Conservation (phyloP, 2,797 vertebrate species). For the Falco novaeseelandiae region DNA sequence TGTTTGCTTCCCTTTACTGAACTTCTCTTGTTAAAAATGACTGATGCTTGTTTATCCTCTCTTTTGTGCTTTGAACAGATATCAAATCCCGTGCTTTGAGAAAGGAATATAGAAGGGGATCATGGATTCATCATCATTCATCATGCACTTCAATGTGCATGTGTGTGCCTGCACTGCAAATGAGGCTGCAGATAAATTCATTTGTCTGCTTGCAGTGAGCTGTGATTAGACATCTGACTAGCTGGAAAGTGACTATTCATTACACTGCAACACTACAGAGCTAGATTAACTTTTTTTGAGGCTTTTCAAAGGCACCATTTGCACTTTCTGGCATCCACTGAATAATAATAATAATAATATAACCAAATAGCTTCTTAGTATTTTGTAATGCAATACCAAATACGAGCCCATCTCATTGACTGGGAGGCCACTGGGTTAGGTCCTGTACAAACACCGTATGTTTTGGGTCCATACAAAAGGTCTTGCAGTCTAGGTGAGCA, state of each 20-base stretch:
- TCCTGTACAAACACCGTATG: neutral
- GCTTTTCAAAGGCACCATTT: neutral
- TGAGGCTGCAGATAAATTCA: neutral
- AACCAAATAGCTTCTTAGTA: neutral
- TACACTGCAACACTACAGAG: neutral
- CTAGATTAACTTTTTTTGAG: neutral
- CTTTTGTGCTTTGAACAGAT: conserved; percentile 26
- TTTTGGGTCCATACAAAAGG: neutral
- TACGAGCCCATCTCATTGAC: neutral
- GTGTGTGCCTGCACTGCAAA: conserved; percentile 1
- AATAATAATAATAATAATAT: neutral
- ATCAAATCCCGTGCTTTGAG: conserved; percentile 14
- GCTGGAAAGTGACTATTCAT: neutral
- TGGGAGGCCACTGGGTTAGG: neutral
- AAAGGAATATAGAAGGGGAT: conserved; percentile 2
- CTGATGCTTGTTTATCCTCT: conserved; percentile 52
- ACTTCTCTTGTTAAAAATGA: conserved; percentile 67
- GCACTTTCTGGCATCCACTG: neutral
- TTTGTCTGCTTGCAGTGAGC: conserved; percentile 1
- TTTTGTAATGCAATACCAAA: neutral
- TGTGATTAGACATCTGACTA: conserved; percentile 27
- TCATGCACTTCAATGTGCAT: neutral
- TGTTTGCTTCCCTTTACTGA: conserved; percentile 30
- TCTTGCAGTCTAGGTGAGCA: neutral
- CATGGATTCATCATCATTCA: conserved; percentile 22